Conservation (phyloP, 2,888 invertebrate species). For the Anoplius nigerrimus region DNA sequence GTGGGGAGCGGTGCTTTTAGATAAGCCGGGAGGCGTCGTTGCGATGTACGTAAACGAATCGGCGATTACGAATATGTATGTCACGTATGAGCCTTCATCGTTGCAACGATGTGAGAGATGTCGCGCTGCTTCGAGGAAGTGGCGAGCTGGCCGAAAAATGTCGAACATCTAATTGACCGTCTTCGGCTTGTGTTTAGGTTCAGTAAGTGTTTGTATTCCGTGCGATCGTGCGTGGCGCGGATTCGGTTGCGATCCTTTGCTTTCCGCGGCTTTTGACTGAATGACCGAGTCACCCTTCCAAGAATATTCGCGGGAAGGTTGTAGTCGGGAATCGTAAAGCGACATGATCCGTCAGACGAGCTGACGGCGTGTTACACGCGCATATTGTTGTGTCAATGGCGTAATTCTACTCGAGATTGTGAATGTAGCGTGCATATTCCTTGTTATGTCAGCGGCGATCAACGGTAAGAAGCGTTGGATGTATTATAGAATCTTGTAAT, state of each 20-base stretch:
- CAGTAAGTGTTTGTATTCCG: too few species aligned
- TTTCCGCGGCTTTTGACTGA: too few species aligned
- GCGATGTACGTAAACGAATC: not conserved
- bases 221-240: too few species aligned
- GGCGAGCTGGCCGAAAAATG: not conserved
- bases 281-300: slow-evolving; percentile 3
- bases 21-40: too few species aligned
- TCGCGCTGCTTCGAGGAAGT: not conserved
- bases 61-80: not conserved
- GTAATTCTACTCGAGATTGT: slow-evolving; percentile 4
- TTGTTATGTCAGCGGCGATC: slow-evolving; percentile 1
- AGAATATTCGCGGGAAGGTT: slow-evolving; percentile 45
- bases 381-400: slow-evolving; percentile 22
- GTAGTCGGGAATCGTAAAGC: slow-evolving; percentile 20
- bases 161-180: too few species aligned
- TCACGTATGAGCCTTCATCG: not conserved
- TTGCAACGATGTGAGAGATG: not conserved
- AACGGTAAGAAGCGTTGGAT: slow-evolving; percentile 2
- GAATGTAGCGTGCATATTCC: not conserved
- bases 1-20: too few species aligned
- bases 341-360: slow-evolving; percentile 45
- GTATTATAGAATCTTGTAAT: too few species aligned
- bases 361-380: slow-evolving; percentile 31
- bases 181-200: too few species aligned
- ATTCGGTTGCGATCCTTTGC: too few species aligned